Base-by-base conservation (phyloP, 1,140 invertebrate genomes). In the Dreissena rostriformis region DNA sequence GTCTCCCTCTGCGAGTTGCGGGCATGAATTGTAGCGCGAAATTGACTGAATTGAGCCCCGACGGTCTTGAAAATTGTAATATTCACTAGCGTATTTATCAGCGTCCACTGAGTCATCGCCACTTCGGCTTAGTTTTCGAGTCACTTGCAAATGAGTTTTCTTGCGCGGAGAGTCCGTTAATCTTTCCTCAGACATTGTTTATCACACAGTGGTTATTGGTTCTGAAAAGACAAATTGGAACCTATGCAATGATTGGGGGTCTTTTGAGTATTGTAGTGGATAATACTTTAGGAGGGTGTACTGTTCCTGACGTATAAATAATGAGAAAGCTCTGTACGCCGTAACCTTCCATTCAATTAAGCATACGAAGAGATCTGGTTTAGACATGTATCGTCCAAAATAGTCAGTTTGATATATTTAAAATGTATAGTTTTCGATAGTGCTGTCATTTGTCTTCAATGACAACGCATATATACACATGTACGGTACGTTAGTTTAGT, bases 1-100 rank as follows among this genome's bases (percentile, higher is more conserved):
- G 24, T 82, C 80, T 52, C 52, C 28, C 26, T 82, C 80, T 10
- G 55, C 68, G 19, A 81, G 78, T 66, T 82, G 80, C 19, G 80
- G 80, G 57, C 80, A 82, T 12, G 80, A 82, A 75, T 82, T 82
- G 57, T 63, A 82, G 24, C 80, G 22, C n/a, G 80, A 82, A 26
- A 82, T 74, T 49, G 80, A 82, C 61, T 82, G 80, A 61, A 55
- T 75, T 29, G 80, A 82, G 19, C 80, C 57, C 19, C 80, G 71
- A 22, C 80, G 51, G 10, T 82, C 80, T 53, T 82, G 80, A 29
- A 75, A 82, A 65, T 82, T 82, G 55, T 82, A 82, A 66, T 73
- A 74, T 49, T 74, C 80, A 55, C 63, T 63, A 7, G 71, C 80
- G 66, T 73, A 82, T 24, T 82, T 71, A 66, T 82, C 80, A 53